Base-by-base conservation (phyloP, 2,888 invertebrate genomes). In the Eristalis tenax region DNA sequence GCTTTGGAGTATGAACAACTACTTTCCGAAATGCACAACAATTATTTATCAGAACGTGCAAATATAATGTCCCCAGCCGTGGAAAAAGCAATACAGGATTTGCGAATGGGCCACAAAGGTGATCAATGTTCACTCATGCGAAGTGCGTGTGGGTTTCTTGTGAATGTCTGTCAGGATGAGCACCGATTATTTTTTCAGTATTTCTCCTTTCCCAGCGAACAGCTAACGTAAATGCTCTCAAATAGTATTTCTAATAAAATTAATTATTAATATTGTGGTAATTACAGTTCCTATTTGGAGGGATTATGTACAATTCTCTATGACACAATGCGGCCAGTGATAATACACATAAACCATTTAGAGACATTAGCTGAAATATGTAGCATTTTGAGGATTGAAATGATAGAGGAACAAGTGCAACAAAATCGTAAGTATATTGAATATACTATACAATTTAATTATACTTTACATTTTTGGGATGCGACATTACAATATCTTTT, bases 281-380 rank as follows among this genome's bases (percentile, higher is more conserved):
- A 5, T 50, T 18, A 50, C 50, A 96, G 96, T n/a, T 94, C 95
- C 4, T 98, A 98, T 92, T 93, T 98, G 70, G 97, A 97, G 90
- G 95, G 96, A 0, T 93, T 99, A 0, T 99, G 99, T 91, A 96
- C 96, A 69, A 96, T 96, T 43, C 93, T 99, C 40, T 99, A 99
- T 92, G 99, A 99, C 92, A 96, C 96, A 5, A 94, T 99, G 88
- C 94, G 99, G 1, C 99, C 99, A 0, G 96, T 97, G 90, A 96
- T 99, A 77, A 98, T 99, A 87, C 98, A 98, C 93, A 97, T 99
- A 86, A 98, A 98, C 92, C 99, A 99, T 92, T 94, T 99, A 91
- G 99, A 99, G 94, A 99, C 99, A 0, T 94, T 99, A 28, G 98
- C 99, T 0, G 99, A 99, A 93, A 95, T 99, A 69, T 99, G 99